Evolutionary conservation across 1,140 invertebrate species (phyloP), one percentile per base, ranked within the genome.

Genomic region (Venturia canescens): DNA sequence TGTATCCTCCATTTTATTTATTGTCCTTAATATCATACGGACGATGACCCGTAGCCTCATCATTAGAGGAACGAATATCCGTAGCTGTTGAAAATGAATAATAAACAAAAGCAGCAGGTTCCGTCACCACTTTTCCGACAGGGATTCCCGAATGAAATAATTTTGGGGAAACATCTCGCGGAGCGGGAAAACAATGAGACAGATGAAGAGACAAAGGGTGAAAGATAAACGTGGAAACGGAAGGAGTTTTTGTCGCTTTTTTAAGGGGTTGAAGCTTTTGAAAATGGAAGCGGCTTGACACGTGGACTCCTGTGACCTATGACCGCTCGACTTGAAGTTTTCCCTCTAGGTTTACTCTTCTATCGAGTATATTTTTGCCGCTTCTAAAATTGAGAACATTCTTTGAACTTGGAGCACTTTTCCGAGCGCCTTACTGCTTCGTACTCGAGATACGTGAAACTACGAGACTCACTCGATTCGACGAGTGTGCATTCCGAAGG

Each of bases 381-480:
- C 21, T 23, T n/a, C 5, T 57, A 18, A 57, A 57, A 9, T 57
- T 57, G 53, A 57, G 53, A 18, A 5, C 53, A 18, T 57, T 57
- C 53, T 57, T 57, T 57, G 53, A 57, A 57, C 53, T 57, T 57
- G 21, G 21, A 57, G 21, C 53, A 57, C 53, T 57, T 57, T 57
- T n/a, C 4, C 53, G 5, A 57, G 18, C 53, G 6, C 53, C 5
- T 57, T 57, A 4, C 15, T 18, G 21, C 53, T 57, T 57, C 53
- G 21, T 57, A 57, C 21, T 57, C n/a, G 21, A 57, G 11, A 18
- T 18, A 21, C 53, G 5, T 9, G 21, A 57, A 57, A 57, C 53
- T 16, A 57, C 53, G 53, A n/a, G 53, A 23, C 1, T 57, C 3
- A 9, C 18, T 57, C 18, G 21, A 57, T 18, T 57, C n/a, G 13